These are phyloP conservation scores for Mastacembelus armatus DNA, from an alignment of 2,797 vertebrate genomes.

Conservation along the genomic window DNA sequence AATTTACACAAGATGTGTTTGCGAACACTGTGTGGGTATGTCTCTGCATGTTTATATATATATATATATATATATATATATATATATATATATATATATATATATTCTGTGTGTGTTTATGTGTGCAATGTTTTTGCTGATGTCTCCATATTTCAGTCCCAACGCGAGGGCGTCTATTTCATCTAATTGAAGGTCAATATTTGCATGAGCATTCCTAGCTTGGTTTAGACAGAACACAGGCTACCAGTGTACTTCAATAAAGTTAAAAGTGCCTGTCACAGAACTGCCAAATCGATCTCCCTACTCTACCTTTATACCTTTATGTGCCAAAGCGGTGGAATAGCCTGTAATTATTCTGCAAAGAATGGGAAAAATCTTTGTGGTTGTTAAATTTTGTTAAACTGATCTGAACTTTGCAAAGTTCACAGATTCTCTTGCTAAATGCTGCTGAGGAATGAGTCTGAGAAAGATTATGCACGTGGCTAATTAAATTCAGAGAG, in stretches of 20 bases:
- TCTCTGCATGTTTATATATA: slow-evolving; percentile 54
- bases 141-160: slow-evolving; percentile 61
- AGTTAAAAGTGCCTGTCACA: slow-evolving; percentile 61
- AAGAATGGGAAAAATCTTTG: not conserved
- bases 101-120: slow-evolving; percentile 63
- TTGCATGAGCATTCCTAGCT: slow-evolving; percentile 71
- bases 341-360: slow-evolving; percentile 6
- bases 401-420: slow-evolving; percentile 32
- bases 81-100: no score
- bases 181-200: slow-evolving; percentile 82
- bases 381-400: slow-evolving; percentile 23
- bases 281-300: slow-evolving; percentile 25
- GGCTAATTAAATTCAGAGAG: slow-evolving; percentile 48
- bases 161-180: slow-evolving; percentile 72
- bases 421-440: not conserved
- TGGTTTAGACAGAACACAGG: slow-evolving; percentile 64
- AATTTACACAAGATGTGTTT: slow-evolving; percentile 51
- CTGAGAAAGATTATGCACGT: slow-evolving; percentile 20
- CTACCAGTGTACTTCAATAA: slow-evolving; percentile 65
- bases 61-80: no score
- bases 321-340: slow-evolving; percentile 24
- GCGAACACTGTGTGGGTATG: slow-evolving; percentile 36
- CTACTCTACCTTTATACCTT: not conserved
- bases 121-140: slow-evolving; percentile 66
- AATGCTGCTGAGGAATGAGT: slow-evolving; percentile 19